A percentile compares a stretch with the other conserved stretches of the same genome.
Evolutionary conservation across 1,140 invertebrate species (phyloP).

Genomic region (Gerris buenoi): DNA sequence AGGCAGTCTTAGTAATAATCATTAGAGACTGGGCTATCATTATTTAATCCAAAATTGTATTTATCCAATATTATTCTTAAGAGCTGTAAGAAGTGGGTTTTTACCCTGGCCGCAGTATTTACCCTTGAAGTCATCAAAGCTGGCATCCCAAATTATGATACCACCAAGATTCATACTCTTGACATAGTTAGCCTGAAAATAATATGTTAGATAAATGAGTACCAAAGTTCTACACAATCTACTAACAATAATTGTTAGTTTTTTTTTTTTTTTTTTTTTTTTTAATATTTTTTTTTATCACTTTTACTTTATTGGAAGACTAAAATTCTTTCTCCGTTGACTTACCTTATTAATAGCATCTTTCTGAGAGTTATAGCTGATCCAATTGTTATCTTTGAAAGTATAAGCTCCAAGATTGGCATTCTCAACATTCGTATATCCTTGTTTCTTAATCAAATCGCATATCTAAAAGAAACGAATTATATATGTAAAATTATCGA

Average conservation of each 20-base stretch:
- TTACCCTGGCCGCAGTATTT: not conserved
- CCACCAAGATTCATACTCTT: not conserved
- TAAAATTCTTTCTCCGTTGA: too few species aligned
- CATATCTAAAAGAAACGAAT: not conserved
- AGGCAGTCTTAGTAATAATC: too few species aligned
- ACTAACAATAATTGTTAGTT: too few species aligned
- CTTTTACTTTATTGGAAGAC: too few species aligned
- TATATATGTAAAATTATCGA: not conserved
- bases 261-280: too few species aligned
- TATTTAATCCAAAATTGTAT: not conserved
- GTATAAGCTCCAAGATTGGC: not conserved
- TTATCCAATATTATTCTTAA: not conserved
- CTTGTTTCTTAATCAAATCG: not conserved
- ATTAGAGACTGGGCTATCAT: too few species aligned
- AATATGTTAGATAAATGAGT: too few species aligned
- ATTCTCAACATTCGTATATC: not conserved
- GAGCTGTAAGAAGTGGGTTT: not conserved
- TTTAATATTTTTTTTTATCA: too few species aligned
- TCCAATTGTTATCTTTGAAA: not conserved
- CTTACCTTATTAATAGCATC: slow-evolving; percentile 2
- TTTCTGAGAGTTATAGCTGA: not conserved
- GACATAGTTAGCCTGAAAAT: not conserved
- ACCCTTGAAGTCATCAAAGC: not conserved
- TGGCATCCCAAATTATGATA: not conserved
- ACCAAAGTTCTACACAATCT: too few species aligned